phyloP scores from a whole-genome alignment of 1,140 invertebrate genomes.

The Cydia fagiglandana region DNA sequence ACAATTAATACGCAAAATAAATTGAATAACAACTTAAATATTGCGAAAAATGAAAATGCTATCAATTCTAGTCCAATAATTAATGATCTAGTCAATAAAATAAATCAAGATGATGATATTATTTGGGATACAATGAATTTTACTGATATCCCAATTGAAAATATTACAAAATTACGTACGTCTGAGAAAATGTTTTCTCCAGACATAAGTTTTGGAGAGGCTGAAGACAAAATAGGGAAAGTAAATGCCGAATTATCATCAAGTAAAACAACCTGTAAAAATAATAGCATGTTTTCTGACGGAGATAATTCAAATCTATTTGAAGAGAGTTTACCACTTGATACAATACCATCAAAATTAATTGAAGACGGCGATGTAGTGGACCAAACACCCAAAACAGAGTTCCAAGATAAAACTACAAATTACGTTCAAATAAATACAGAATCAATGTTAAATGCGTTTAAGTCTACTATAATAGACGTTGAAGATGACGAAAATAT shows the following conservation, averaged over 20 bases:
- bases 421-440: conserved; percentile 52
- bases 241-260: conserved; percentile 35
- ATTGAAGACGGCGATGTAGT: conserved; percentile 41
- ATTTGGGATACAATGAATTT: conserved; percentile 65
- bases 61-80: conserved; percentile 28
- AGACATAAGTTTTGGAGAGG: conserved; percentile 63
- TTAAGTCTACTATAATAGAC: conserved; percentile 60
- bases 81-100: conserved; percentile 21
- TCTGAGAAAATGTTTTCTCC: conserved; percentile 56
- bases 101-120: conserved; percentile 47
- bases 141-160: conserved; percentile 52
- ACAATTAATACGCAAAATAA: background rate
- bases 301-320: conserved; percentile 75
- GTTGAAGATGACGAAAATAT: conserved; percentile 62
- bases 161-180: conserved; percentile 53
- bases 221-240: conserved; percentile 41
- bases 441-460: conserved; percentile 63
- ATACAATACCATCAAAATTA: conserved; percentile 59
- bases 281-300: conserved; percentile 67
- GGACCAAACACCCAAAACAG: conserved; percentile 31
- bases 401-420: conserved; percentile 37
- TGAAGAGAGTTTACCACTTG: conserved; percentile 73
- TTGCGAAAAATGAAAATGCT: conserved; percentile 35
- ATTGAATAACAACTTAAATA: background rate
- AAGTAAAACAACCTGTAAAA: conserved; percentile 49